Evolutionary conservation across 2,888 invertebrate species (phyloP).

Genomic region (Rhingia campestris): DNA sequence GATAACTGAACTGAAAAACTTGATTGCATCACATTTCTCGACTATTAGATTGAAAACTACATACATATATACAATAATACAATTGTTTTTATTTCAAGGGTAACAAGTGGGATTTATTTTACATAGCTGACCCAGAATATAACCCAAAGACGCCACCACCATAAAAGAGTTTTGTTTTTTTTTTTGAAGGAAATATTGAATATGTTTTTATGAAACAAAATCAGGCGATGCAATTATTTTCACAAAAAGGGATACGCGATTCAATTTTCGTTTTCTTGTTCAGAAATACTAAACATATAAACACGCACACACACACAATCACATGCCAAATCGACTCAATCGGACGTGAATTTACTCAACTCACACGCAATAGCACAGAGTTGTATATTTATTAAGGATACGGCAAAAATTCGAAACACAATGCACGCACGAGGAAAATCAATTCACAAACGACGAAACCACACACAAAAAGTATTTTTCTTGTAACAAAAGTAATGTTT

Average conservation of each 20-base stretch:
- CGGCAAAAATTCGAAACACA: slow-evolving; percentile 41
- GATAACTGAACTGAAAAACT: slow-evolving; percentile 2
- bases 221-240: slow-evolving; percentile 44
- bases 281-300: slow-evolving; percentile 5
- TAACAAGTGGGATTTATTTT: slow-evolving; percentile 57
- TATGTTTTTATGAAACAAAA: slow-evolving; percentile 2
- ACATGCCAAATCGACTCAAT: slow-evolving; percentile 43
- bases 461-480: slow-evolving; percentile 40
- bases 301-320: slow-evolving; percentile 32
- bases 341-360: slow-evolving; percentile 45
- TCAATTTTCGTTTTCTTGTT: slow-evolving; percentile 20
- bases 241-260: slow-evolving; percentile 27
- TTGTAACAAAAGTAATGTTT: slow-evolving; percentile 37
- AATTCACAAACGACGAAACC: slow-evolving; percentile 41
- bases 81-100: slow-evolving; percentile 59
- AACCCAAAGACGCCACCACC: slow-evolving; percentile 18
- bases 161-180: slow-evolving; percentile 4
- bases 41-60: slow-evolving; percentile 22
- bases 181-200: slow-evolving; percentile 27
- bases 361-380: slow-evolving; percentile 53
- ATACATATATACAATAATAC: slow-evolving; percentile 19
- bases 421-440: slow-evolving; percentile 55
- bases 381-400: slow-evolving; percentile 49
- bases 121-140: slow-evolving; percentile 32
- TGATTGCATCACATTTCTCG: slow-evolving; percentile 63